Evolutionary conservation across 2,113 vertebrate genomes (phyloP), one percentile per base, ranked within the genome.

Genomic region (Eupsittula cactorum): DNA sequence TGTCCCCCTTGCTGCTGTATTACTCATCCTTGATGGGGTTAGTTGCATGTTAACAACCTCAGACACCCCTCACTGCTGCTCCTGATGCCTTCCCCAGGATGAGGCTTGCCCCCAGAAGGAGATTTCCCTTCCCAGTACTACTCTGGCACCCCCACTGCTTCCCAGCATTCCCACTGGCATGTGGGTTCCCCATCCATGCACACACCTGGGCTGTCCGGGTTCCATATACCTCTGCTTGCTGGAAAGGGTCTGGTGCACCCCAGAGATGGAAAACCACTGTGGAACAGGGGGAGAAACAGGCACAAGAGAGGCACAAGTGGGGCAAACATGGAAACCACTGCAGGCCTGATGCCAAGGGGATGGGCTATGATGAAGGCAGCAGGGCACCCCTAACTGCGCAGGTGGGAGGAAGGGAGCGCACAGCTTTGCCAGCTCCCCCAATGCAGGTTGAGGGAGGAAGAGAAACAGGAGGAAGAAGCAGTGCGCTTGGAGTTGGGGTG

Each of bases 1-100:
- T 35, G 42, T 57, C 16, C 25, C n/a, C 21, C 6, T 28, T 0
- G 0, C 52, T 50, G 70, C 64, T 82, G 39, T 4, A 1, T n/a
- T 62, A n/a, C 35, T 82, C 13, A 35, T 84, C 28, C n/a, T n/a
- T 57, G 16, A 37, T 47, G 41, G 23, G 19, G 7, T 29, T 47
- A 67, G 46, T 13, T 37, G 31, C 50, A 29, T 2, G 0, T 70
- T 49, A 29, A 13, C 37, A 12, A 47, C n/a, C 16, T 47, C n/a
- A 23, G 42, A 57, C 10, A 25, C 69, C 33, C 15, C n/a, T 52
- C 64, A 11, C 24, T 0, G 3, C 49, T 69, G 59, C 17, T 92
- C n/a, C 59, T 64, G 17, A 50, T 9, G 11, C 31, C 39, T 69
- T 69, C 18, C 21, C 25, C 3, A 6, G 24, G 44, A 78, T 4